phyloP scores from a whole-genome alignment of 2,797 vertebrate genomes.

The Cercopithecus neglectus region DNA sequence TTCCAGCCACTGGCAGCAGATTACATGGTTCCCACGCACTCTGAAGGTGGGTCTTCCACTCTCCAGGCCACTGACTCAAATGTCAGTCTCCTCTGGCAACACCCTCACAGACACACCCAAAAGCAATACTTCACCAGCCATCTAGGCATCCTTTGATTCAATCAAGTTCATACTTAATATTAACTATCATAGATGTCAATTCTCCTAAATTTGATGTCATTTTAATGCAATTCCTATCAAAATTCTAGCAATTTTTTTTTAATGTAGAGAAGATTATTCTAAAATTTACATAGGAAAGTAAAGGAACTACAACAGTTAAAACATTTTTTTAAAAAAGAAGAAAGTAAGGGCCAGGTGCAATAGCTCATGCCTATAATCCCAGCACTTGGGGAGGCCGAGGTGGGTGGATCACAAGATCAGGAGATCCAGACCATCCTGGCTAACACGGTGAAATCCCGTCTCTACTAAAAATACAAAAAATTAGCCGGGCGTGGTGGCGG shows the following conservation, averaged over 20 bases:
- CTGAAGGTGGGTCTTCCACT: too few relatives aligned
- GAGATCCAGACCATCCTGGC: too few relatives aligned
- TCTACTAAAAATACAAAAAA: too few relatives aligned
- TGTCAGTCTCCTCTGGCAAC: background rate
- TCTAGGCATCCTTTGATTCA: background rate
- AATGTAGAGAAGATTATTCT: background rate
- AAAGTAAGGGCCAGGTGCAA: too few relatives aligned
- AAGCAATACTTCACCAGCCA: background rate
- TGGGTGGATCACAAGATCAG: too few relatives aligned
- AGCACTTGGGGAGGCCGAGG: too few relatives aligned
- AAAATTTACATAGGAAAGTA: background rate
- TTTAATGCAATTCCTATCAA: background rate
- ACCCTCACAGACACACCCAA: background rate
- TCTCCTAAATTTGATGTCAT: background rate
- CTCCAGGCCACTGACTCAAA: background rate
- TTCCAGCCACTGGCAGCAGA: too few relatives aligned
- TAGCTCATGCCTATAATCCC: too few relatives aligned
- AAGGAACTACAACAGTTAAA: background rate
- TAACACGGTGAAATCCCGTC: too few relatives aligned
- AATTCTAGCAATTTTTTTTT: background rate
- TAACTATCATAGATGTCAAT: background rate
- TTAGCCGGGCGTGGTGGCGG: too few relatives aligned
- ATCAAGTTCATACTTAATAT: background rate
- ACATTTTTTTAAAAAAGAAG: background rate
- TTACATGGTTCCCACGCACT: too few relatives aligned